Base-by-base conservation (phyloP, 2,797 vertebrate species). In the Danio jaintianensis region DNA sequence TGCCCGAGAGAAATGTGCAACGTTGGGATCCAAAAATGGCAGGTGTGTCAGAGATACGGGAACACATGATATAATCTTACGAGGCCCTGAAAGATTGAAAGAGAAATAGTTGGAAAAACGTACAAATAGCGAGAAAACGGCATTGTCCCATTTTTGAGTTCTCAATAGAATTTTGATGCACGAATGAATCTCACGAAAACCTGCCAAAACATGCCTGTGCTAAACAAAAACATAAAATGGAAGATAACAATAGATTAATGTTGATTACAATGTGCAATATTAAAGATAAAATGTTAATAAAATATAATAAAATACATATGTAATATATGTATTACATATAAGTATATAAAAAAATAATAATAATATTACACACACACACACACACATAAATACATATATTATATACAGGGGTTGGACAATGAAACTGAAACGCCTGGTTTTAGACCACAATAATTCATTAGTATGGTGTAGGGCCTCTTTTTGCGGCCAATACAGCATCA, bases 1-100 rank as follows among this genome's bases (percentile, higher is more conserved):
- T 85, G 86, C 89, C 88, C 86, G 83, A 88, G 87, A 83, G 68
- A 85, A 89, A 85, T 77, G 84, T 88, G 75, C 89, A 86, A 90
- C 89, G 88, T 89, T 90, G 85, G 88, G 88, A 93, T 91, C 91
- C 88, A 90, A 93, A 92, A 91, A 93, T 91, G 91, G 90, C 89
- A 89, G 89, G 88, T 90, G 91, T 89, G 90, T 89, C 88, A 82
- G 87, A 40, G 68, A 69, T 67, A 70, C 81, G 70, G 63, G 61
- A 78, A 40, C 72, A 71, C 64, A 10, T 45, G 43, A 67, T n/a
- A 83, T 74, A 43, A 74, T 80, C 61, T 58, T 20, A 80, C 42
- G 22, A 80, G 42, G 71, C 38, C 20, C n/a, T 73, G 40, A 48
- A 40, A 45, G 67, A 4, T 62, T 53, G 36, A 29, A 45, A 53